Percentiles rank a stretch among this genome's conserved stretches.
Conservation (phyloP, 2,888 invertebrate species). For the Xanthia icteritia region DNA sequence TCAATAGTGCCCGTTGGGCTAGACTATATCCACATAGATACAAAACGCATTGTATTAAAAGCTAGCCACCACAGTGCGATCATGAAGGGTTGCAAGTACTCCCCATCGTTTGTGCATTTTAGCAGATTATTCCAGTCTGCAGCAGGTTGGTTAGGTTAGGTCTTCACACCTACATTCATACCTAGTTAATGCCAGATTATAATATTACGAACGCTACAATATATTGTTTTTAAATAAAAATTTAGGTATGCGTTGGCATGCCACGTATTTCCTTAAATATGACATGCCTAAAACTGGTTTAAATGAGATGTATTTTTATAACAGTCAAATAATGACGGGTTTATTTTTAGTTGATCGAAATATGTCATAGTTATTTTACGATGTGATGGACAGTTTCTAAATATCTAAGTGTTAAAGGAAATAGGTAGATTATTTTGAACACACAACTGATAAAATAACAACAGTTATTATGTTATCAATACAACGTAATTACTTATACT, state of each 20-base stretch:
- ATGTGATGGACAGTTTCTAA: neutral
- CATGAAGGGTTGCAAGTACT: conserved; percentile 52
- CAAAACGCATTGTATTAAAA: conserved; percentile 48
- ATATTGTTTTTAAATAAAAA: conserved; percentile 8
- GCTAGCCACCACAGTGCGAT: conserved; percentile 50
- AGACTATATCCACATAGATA: conserved; percentile 13
- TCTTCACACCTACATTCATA: conserved; percentile 5
- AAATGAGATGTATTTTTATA: neutral
- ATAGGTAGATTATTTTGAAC: conserved; percentile 15
- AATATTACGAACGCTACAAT: neutral
- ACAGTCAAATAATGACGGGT: neutral
- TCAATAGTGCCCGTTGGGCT: conserved; percentile 57
- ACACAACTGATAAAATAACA: conserved; percentile 45
- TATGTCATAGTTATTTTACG: neutral
- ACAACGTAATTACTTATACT: conserved; percentile 44
- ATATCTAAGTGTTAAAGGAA: conserved; percentile 9
- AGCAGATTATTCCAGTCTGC: conserved; percentile 51
- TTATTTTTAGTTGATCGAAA: neutral
- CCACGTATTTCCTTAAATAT: conserved; percentile 1
- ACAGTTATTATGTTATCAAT: conserved; percentile 51
- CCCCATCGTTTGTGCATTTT: conserved; percentile 53
- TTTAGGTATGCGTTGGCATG: neutral
- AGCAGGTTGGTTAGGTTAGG: conserved; percentile 13
- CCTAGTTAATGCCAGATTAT: neutral
- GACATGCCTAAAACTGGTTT: conserved; percentile 2